Percentiles rank a stretch among this genome's conserved stretches.
These are phyloP conservation scores for Pelecanus crispus DNA, from an alignment of 2,113 vertebrate genomes.

Conservation along the genomic window DNA sequence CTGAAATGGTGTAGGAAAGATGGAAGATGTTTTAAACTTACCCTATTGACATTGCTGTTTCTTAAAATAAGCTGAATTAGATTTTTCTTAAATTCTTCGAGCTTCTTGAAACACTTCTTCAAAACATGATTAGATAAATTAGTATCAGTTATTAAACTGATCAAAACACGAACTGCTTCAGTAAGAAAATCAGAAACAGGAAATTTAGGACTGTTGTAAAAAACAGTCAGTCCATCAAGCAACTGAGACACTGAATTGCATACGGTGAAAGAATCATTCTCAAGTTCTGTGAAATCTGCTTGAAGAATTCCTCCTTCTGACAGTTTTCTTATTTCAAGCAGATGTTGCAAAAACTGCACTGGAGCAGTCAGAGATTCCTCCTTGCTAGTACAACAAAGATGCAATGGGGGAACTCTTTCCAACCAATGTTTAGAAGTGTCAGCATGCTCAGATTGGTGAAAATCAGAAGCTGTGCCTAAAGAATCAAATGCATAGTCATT, in stretches of 20 bases:
- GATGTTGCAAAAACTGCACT: constrained; percentile 78
- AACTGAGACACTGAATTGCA: constrained; percentile 77
- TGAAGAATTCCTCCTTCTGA: constrained; percentile 35
- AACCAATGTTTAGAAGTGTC: background rate
- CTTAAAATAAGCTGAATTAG: constrained; percentile 76
- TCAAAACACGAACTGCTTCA: constrained; percentile 71
- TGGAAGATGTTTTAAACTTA: constrained; percentile 69
- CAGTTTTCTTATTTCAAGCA: constrained; percentile 75
- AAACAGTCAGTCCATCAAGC: constrained; percentile 74
- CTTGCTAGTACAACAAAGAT: background rate
- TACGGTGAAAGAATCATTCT: constrained; percentile 65
- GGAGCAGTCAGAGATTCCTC: constrained; percentile 58
- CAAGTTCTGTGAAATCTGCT: constrained; percentile 58
- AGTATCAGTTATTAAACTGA: constrained; percentile 64
- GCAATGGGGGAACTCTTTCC: constrained; percentile 8
- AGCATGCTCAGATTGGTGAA: background rate
- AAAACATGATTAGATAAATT: constrained; percentile 66
- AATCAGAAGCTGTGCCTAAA: constrained; percentile 46
- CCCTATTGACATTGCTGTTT: constrained; percentile 68
- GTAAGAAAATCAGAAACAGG: constrained; percentile 62
- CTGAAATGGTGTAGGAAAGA: background rate
- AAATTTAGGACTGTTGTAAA: constrained; percentile 66
- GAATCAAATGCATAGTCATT: constrained; percentile 56
- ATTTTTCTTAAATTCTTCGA: constrained; percentile 78
- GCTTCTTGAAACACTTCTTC: constrained; percentile 65